Evolutionary conservation across 2,113 vertebrate species (phyloP).

Genomic region (Poecilia latipinna): DNA sequence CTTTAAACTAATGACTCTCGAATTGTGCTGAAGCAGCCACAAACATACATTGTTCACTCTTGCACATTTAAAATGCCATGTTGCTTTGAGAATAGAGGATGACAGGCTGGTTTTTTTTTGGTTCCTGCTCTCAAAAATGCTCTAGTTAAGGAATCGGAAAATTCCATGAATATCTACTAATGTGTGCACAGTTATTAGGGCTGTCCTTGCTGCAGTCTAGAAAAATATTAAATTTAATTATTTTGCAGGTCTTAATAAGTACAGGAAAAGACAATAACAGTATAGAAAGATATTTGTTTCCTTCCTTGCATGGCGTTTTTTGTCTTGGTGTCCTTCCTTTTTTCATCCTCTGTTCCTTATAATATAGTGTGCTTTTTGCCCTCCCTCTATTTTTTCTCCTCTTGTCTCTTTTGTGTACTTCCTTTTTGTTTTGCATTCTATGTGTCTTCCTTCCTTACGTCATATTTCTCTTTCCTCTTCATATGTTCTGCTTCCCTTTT

Average conservation of each 20-base stretch:
- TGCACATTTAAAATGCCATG: neutral
- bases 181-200: neutral
- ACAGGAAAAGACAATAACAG: neutral
- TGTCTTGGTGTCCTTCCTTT: no score
- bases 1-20: slow-evolving; percentile 29
- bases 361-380: no score
- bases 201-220: neutral
- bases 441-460: neutral
- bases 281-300: neutral
- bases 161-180: neutral
- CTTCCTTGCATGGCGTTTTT: no score
- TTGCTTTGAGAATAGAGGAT: neutral
- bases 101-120: neutral
- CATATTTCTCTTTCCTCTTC: no score
- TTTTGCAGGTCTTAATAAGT: neutral
- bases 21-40: neutral
- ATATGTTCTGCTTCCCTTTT: no score
- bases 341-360: no score
- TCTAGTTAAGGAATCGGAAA: neutral
- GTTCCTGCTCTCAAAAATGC: neutral
- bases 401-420: no score
- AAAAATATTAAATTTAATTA: neutral
- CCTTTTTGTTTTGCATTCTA: no score
- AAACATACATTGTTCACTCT: neutral
- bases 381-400: no score